These are phyloP conservation scores for Chaenogobius annularis DNA, from an alignment of 2,113 vertebrate genomes.

Conservation along the genomic window DNA sequence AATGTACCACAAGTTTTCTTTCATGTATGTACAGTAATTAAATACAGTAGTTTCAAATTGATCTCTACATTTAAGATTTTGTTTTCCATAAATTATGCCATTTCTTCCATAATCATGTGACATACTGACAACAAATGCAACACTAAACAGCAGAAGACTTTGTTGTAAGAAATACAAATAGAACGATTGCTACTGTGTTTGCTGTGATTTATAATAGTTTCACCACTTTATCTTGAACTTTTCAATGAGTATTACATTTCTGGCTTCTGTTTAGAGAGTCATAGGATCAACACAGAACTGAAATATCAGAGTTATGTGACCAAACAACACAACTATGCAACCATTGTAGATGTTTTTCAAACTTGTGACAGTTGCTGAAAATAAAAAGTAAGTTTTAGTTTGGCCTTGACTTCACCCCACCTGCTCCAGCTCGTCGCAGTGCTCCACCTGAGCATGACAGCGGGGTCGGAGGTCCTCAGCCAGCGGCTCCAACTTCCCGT, in stretches of 20 bases:
- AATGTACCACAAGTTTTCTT: too few species aligned
- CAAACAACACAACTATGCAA: not conserved
- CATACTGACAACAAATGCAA: not conserved
- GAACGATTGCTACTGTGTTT: not conserved
- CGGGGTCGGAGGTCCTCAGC: constrained; percentile 92
- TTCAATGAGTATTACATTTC: too few species aligned
- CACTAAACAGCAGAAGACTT: not conserved
- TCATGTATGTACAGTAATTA: too few species aligned
- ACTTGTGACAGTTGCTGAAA: not conserved
- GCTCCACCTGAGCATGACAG: constrained; percentile 88
- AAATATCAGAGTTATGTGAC: not conserved
- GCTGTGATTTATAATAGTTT: not conserved
- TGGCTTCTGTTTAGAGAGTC: too few species aligned
- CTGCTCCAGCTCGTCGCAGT: constrained; percentile 91
- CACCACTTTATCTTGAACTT: too few species aligned
- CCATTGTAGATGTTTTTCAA: not conserved
- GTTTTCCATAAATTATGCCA: not conserved
- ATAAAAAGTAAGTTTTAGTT: not conserved
- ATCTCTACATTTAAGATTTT: too few species aligned
- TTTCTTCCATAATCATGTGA: not conserved
- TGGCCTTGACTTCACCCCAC: constrained; percentile 63
- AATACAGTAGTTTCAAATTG: too few species aligned
- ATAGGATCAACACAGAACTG: not conserved
- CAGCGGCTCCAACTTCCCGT: constrained; percentile 92
- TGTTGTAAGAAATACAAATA: too few species aligned